Evolutionary conservation across 1,140 invertebrate genomes (phyloP), one percentile per base, ranked within the genome.

Genomic region (Onthophagus taurus): DNA sequence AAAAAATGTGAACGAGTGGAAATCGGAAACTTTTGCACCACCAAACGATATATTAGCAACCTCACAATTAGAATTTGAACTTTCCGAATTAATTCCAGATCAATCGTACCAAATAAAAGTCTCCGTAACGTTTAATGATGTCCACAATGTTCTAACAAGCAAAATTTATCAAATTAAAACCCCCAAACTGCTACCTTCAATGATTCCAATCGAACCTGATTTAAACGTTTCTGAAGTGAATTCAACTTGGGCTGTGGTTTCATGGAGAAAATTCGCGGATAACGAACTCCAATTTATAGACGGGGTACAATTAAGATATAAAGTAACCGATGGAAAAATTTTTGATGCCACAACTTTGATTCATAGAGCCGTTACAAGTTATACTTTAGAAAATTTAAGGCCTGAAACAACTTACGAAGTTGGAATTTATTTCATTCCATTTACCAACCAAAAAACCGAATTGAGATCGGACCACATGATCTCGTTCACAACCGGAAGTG

Each of bases 51-150:
- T 91, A 1, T 85, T 93, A 37, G 83, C 84, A 2, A 89, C 84
- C 4, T 77, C 81, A 7, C 82, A 88, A 42, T 66, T 91, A 42
- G 86, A 92, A 58, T 89, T 91, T 61, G 77, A 88, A 50, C 58
- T 92, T 12, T 72, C 76, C 8, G 77, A 75, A 16, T 62, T 93
- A n/a, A 73, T 80, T 55, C 78, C 89, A 0, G 77, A 83, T 31
- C 89, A 85, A 0, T 72, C 78, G 17, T 93, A 93, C 57, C 83
- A 79, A 59, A 75, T 90, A 2, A 80, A 85, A 62, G 85, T 88
- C 1, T 80, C 80, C 11, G 71, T 89, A 2, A 77, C 81, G 13
- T 62, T 89, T 12, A 70, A 79, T 33, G 83, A 85, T 51, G 53
- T 88, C 1, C 71, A 78, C 4, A 82, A 82, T 30, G 80, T 77